Base-by-base conservation (phyloP, 2,113 vertebrate species). In the Percopsis transmontana region DNA sequence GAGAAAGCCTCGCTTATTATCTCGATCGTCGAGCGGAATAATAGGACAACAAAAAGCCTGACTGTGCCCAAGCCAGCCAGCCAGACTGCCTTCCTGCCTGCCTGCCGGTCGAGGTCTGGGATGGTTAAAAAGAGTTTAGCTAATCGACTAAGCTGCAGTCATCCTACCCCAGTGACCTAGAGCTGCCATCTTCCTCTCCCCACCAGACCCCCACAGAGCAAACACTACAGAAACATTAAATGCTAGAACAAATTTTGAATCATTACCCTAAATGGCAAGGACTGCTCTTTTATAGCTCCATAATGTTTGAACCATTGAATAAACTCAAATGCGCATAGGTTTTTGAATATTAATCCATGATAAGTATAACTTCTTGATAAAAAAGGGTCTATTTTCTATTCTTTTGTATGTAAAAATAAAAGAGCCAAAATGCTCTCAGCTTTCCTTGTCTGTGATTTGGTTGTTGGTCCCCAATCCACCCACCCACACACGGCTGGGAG, bases 21-120 rank as follows among this genome's bases (percentile, higher is more conserved):
- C 90, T 86, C 89, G 87, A 87, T 91, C 92, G 90, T 80, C 80
- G 78, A 88, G 90, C 90, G 90, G 91, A 93, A 93, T 93, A 93
- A 93, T 92, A 77, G 82, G 82, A 86, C 88, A 86, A 89, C 88
- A 90, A 88, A 89, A 91, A 90, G 86, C 82, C 70, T 62, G 62
- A 85, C 68, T 84, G 80, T 82, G 74, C 78, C 81, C 80, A 68
- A 79, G 85, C 63, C 54, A 14, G 56, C 24, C 54, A 12, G 51
- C 23, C 51, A 23, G 68, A 58, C 62, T 42, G 20, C 40, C 19
- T n/a, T 18, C 39, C 57, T 23, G 57, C 20, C 57, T 8, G 40
- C 42, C 41, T 14, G 41, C 23, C 20, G 2, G 66, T 51, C 62
- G 67, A 58, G 62, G 23, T 16, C 75, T 79, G 87, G 83, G 70